Evolutionary conservation across 2,888 invertebrate genomes (phyloP).

Genomic region (Brachyptera risi): DNA sequence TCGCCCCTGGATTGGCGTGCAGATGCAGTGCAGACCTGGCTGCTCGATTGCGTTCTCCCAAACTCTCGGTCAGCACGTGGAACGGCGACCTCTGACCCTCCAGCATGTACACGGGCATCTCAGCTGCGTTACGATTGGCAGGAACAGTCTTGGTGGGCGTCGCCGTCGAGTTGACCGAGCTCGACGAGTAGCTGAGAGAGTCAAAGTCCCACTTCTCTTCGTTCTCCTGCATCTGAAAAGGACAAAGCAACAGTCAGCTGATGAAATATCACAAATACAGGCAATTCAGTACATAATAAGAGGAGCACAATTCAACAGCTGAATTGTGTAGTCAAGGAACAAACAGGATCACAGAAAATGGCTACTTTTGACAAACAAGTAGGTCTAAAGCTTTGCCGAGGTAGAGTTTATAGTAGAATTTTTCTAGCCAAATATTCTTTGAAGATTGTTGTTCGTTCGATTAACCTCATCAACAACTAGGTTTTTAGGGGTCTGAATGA

Average conservation of each 20-base stretch:
- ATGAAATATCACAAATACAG: no score
- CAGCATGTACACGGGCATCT: conserved; percentile 20
- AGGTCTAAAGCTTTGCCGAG: no score
- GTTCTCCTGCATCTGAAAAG: neutral
- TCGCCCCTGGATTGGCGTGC: conserved; percentile 27
- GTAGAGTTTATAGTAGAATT: no score
- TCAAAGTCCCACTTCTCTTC: conserved; percentile 12
- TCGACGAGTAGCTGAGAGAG: conserved; percentile 1
- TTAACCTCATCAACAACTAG: no score
- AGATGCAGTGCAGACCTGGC: conserved; percentile 25
- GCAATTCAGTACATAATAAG: no score
- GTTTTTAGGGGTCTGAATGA: no score
- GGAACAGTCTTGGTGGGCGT: neutral
- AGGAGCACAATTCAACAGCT: no score
- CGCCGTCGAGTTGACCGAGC: neutral
- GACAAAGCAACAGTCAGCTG: neutral
- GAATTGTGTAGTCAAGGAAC: no score
- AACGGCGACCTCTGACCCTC: conserved; percentile 34
- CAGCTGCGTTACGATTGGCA: neutral
- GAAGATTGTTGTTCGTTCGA: no score
- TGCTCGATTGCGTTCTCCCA: conserved; percentile 42
- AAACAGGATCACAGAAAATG: no score
- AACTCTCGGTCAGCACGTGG: conserved; percentile 41
- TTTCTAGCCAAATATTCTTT: no score
- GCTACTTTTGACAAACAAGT: no score